Evolutionary conservation across 2,113 vertebrate genomes (phyloP).

Genomic region (Tautogolabrus adspersus): DNA sequence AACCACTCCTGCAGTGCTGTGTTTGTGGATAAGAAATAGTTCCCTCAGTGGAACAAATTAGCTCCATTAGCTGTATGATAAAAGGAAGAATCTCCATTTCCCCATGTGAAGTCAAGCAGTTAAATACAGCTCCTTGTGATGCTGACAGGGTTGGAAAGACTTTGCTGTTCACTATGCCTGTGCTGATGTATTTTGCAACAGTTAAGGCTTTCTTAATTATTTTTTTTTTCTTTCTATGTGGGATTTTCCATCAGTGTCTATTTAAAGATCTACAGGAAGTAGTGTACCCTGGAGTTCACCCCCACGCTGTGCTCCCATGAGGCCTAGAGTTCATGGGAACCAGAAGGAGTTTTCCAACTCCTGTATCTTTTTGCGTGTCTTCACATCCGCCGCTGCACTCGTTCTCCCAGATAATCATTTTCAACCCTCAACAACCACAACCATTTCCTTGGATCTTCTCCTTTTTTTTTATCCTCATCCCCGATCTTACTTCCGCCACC

Average conservation of each 20-base stretch:
- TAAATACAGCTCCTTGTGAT: slow-evolving; percentile 49
- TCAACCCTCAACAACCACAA: neutral
- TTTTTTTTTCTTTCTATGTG: slow-evolving; percentile 26
- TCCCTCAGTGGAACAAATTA: slow-evolving; percentile 80
- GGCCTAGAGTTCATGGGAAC: slow-evolving; percentile 78
- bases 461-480: slow-evolving; percentile 9
- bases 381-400: slow-evolving; percentile 48
- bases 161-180: slow-evolving; percentile 44
- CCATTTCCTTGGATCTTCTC: slow-evolving; percentile 13
- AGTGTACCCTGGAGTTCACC: slow-evolving; percentile 63
- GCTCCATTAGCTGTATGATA: slow-evolving; percentile 71
- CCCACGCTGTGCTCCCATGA: slow-evolving; percentile 42
- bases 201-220: slow-evolving; percentile 4
- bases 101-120: slow-evolving; percentile 58
- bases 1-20: slow-evolving; percentile 67
- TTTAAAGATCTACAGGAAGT: slow-evolving; percentile 73
- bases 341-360: slow-evolving; percentile 51
- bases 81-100: slow-evolving; percentile 68
- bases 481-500: slow-evolving; percentile 13
- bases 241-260: slow-evolving; percentile 69
- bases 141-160: slow-evolving; percentile 32
- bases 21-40: slow-evolving; percentile 70
- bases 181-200: slow-evolving; percentile 43
- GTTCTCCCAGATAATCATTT: slow-evolving; percentile 44
- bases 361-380: slow-evolving; percentile 36